phyloP scores from a whole-genome alignment of 2,888 invertebrate species.

The Melanostoma scalare region DNA sequence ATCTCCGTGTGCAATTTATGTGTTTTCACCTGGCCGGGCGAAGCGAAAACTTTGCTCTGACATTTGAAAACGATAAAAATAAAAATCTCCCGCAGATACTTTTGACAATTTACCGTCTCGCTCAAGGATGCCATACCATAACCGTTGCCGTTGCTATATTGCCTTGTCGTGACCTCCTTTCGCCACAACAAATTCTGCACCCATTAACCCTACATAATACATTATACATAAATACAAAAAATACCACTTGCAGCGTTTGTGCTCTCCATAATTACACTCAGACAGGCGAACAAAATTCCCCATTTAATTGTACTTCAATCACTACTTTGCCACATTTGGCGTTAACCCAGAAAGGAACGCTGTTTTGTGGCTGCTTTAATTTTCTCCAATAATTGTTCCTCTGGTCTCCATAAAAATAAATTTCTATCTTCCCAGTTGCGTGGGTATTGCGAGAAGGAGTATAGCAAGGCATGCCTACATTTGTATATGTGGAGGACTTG shows the following conservation, averaged over 20 bases:
- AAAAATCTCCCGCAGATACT: background rate
- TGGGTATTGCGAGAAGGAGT: too few relatives aligned
- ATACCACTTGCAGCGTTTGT: conserved; percentile 4
- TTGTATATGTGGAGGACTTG: background rate
- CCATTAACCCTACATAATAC: conserved; percentile 9
- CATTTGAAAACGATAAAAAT: conserved; percentile 10
- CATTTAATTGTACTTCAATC: conserved; percentile 49
- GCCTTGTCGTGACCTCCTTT: conserved; percentile 16
- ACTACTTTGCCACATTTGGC: conserved; percentile 30
- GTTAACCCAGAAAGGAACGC: conserved; percentile 1
- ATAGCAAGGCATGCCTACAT: too few relatives aligned
- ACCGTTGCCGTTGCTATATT: too few relatives aligned
- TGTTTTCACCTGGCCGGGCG: background rate
- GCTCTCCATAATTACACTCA: conserved; percentile 41
- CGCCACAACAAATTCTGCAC: conserved; percentile 20
- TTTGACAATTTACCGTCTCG: conserved; percentile 23
- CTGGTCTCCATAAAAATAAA: conserved; percentile 28
- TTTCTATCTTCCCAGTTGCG: background rate
- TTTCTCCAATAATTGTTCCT: conserved; percentile 19
- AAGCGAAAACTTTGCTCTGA: background rate
- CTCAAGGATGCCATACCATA: background rate
- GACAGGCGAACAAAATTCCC: conserved; percentile 34
- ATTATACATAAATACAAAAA: conserved; percentile 2
- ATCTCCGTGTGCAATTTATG: conserved; percentile 3
- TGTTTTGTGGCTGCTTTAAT: conserved; percentile 39